Conservation (phyloP, 2,888 invertebrate genomes). For the Halictus ligatus region DNA sequence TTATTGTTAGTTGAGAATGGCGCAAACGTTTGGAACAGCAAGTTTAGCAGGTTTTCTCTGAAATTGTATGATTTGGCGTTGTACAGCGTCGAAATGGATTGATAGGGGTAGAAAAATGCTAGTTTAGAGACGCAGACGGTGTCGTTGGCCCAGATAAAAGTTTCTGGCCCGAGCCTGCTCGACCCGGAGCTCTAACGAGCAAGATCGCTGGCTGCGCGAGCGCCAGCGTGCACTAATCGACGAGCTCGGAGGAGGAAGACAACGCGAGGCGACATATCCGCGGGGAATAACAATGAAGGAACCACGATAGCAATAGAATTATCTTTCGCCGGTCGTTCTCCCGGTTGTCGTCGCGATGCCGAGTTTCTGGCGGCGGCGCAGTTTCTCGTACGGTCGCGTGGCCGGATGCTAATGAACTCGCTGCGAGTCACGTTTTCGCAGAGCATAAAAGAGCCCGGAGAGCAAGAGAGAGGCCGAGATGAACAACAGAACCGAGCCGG, state of each 20-base stretch:
- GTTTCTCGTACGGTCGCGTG: conserved; percentile 47
- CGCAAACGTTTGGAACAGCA: too few relatives aligned
- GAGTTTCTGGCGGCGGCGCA: conserved; percentile 37
- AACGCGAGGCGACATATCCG: background rate
- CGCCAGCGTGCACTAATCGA: background rate
- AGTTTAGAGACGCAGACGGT: background rate
- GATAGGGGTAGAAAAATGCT: background rate
- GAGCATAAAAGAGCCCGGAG: conserved; percentile 63
- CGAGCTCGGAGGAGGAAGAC: background rate
- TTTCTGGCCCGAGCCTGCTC: background rate
- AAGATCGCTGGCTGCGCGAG: background rate
- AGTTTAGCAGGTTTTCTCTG: background rate
- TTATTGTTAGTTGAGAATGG: too few relatives aligned
- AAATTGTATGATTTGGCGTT: background rate
- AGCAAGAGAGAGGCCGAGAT: background rate
- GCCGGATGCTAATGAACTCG: conserved; percentile 71
- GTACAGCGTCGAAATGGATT: background rate
- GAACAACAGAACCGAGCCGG: conserved; percentile 48
- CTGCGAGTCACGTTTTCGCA: conserved; percentile 65
- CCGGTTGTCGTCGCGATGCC: conserved; percentile 34
- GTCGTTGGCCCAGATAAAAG: background rate
- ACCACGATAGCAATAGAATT: conserved; percentile 59
- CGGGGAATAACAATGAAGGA: conserved; percentile 60
- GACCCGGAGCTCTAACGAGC: background rate
- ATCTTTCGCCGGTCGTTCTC: conserved; percentile 52